Percentiles rank a stretch among this genome's conserved stretches.
phyloP scores from a whole-genome alignment of 2,888 invertebrate species.

The Euzophera pinguis region DNA sequence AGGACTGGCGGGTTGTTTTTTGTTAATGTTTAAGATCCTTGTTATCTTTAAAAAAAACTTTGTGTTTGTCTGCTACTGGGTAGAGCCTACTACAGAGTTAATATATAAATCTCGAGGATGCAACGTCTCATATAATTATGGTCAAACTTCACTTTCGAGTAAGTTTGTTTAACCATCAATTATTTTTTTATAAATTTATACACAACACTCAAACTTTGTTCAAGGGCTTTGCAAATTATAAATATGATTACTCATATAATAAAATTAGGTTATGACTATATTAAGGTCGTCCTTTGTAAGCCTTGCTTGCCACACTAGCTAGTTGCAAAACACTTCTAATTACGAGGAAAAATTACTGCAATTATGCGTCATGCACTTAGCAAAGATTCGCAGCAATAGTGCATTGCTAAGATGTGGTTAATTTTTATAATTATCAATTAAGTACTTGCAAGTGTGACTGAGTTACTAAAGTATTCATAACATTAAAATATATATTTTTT shows the following conservation, averaged over 20 bases:
- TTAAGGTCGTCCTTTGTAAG: constrained; percentile 25
- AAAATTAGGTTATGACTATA: constrained; percentile 15
- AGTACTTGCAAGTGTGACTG: constrained; percentile 10
- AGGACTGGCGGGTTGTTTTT: too few relatives aligned
- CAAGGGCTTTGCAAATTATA: too few relatives aligned
- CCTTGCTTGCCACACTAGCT: constrained; percentile 27
- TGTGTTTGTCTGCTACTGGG: too few relatives aligned
- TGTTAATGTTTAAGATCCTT: too few relatives aligned
- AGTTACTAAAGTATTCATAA: background rate
- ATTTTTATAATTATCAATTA: constrained; percentile 6
- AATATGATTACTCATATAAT: background rate
- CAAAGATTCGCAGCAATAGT: constrained; percentile 34
- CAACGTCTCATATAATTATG: too few relatives aligned
- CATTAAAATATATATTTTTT: background rate
- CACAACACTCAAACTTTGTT: too few relatives aligned
- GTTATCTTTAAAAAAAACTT: too few relatives aligned
- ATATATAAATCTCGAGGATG: too few relatives aligned
- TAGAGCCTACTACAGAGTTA: too few relatives aligned
- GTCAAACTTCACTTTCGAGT: too few relatives aligned
- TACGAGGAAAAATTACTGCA: constrained; percentile 48
- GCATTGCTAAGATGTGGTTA: constrained; percentile 13
- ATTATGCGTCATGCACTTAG: constrained; percentile 40
- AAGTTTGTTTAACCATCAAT: too few relatives aligned
- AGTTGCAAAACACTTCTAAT: constrained; percentile 43
- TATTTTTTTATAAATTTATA: too few relatives aligned